Evolutionary conservation across 2,888 invertebrate genomes (phyloP).

Genomic region (Philopedon plagiatum): DNA sequence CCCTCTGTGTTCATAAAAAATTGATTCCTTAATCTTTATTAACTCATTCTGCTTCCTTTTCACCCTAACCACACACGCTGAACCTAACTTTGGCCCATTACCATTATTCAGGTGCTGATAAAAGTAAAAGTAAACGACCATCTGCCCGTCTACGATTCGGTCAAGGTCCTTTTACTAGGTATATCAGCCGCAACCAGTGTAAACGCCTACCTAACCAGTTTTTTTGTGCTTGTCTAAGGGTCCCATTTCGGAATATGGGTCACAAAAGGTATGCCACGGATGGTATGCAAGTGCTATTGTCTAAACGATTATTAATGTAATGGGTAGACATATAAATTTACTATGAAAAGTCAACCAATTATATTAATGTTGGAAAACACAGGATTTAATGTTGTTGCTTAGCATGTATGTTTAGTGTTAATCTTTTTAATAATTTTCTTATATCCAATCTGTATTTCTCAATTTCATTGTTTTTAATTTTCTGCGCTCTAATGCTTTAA

Average conservation of each 20-base stretch:
- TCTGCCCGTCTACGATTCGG: slow-evolving; percentile 31
- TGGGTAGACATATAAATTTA: too few species aligned
- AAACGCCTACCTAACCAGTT: background rate
- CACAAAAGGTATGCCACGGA: background rate
- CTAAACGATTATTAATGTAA: background rate
- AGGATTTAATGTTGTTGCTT: too few species aligned
- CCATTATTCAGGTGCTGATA: slow-evolving; percentile 6
- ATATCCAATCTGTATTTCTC: too few species aligned
- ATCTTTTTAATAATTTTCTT: too few species aligned
- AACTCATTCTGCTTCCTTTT: background rate
- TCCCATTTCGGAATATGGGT: slow-evolving; percentile 2
- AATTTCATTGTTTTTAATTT: too few species aligned
- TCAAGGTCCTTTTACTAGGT: slow-evolving; percentile 11
- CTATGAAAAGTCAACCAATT: too few species aligned
- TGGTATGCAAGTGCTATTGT: slow-evolving; percentile 3
- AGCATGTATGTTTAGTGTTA: too few species aligned
- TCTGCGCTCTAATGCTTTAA: too few species aligned
- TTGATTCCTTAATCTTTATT: background rate
- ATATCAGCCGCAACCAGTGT: background rate
- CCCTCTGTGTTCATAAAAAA: too few species aligned
- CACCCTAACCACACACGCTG: background rate
- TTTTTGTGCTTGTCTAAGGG: background rate
- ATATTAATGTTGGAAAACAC: too few species aligned
- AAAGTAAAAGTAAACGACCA: slow-evolving; percentile 33
- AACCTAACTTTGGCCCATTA: background rate